Conservation (phyloP, 2,113 vertebrate species). For the Eretmochelys imbricata region DNA sequence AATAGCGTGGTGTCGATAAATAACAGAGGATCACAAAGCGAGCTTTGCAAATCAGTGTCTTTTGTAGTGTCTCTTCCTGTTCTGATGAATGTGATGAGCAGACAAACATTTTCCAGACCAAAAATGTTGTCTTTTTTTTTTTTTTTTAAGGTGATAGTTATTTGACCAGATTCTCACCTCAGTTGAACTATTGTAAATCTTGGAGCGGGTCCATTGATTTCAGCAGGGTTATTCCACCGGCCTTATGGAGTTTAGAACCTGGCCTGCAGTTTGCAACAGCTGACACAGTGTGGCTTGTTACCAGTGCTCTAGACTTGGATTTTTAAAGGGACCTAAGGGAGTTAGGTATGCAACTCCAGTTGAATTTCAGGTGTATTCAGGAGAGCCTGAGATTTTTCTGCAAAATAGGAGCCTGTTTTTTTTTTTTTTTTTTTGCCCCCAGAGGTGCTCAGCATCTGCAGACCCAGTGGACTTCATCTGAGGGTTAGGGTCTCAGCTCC, state of each 20-base stretch:
- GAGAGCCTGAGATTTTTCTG: rapidly evolving
- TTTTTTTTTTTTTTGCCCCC: no score
- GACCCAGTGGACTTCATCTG: neutral
- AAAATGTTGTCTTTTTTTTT: neutral
- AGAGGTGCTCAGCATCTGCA: neutral
- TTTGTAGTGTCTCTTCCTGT: neutral
- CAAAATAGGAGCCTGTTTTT: neutral
- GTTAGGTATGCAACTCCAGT: neutral
- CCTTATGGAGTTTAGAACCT: neutral
- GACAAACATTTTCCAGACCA: neutral
- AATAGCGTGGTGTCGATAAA: neutral
- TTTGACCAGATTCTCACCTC: neutral
- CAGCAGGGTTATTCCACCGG: neutral
- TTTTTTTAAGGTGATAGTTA: neutral
- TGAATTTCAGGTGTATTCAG: neutral
- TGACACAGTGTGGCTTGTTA: neutral
- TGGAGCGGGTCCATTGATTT: neutral
- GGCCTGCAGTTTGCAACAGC: no score
- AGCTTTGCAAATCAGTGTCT: neutral
- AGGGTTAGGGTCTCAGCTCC: neutral
- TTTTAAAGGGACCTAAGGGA: neutral
- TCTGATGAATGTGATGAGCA: neutral
- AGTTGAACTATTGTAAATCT: rapidly evolving
- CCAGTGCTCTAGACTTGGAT: neutral
- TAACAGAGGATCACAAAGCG: neutral